Conservation (phyloP, 2,888 invertebrate genomes). For the Volucella zonaria region DNA sequence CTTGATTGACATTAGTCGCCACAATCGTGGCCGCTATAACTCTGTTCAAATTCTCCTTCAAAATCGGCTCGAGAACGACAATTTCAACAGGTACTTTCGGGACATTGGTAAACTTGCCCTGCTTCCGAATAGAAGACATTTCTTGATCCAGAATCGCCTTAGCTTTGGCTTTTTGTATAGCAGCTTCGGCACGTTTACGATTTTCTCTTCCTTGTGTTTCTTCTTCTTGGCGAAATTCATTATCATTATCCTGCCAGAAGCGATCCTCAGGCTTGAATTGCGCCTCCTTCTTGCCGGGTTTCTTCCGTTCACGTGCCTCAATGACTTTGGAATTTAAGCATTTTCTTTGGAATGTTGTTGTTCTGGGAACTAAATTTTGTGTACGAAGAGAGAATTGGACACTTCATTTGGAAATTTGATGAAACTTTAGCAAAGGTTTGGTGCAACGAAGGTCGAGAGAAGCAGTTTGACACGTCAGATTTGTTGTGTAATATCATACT, state of each 20-base stretch:
- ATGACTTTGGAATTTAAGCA: conserved; percentile 95
- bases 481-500: too few species aligned
- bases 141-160: conserved; percentile 93
- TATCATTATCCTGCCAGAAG: conserved; percentile 94
- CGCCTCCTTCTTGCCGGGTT: conserved; percentile 89
- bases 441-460: neutral
- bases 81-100: conserved; percentile 78
- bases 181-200: conserved; percentile 89
- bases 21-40: conserved; percentile 91
- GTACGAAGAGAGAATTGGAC: neutral
- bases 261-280: conserved; percentile 85
- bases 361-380: too few species aligned
- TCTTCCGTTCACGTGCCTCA: conserved; percentile 94
- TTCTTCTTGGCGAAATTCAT: conserved; percentile 87
- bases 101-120: conserved; percentile 85
- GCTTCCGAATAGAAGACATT: conserved; percentile 88
- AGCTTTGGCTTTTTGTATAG: conserved; percentile 92
- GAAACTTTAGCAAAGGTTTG: conserved; percentile 3
- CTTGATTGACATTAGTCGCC: conserved; percentile 94
- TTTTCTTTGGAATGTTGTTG: conserved; percentile 99
- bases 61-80: conserved; percentile 83
- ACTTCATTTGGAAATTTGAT: conserved; percentile 1
- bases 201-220: conserved; percentile 91
- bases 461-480: conserved; percentile 25
- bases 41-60: conserved; percentile 97